A percentile compares a stretch with the other conserved stretches of the same genome.
Evolutionary conservation across 2,888 invertebrate genomes (phyloP).

Genomic region (Falcaria lacertinaria): DNA sequence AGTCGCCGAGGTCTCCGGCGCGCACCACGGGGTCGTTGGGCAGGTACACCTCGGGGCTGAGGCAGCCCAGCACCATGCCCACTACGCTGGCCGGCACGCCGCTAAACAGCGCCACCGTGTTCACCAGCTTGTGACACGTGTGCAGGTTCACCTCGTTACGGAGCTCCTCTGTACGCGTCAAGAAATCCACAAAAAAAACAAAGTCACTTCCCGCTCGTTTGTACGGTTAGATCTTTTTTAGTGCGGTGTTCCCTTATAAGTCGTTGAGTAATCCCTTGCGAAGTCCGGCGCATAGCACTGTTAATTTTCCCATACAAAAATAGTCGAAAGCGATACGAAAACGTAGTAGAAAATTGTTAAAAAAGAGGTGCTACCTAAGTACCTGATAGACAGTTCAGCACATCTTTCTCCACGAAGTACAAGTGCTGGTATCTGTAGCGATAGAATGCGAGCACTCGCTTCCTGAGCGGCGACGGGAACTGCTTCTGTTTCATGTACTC

Average conservation of each 20-base stretch:
- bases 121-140: constrained; percentile 75
- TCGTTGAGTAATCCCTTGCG: too few species aligned
- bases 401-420: constrained; percentile 78
- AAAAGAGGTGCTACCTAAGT: neutral
- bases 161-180: constrained; percentile 54
- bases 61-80: constrained; percentile 71
- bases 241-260: too few species aligned
- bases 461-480: constrained; percentile 71
- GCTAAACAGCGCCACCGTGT: constrained; percentile 77
- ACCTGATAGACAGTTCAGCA: constrained; percentile 76
- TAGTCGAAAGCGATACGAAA: too few species aligned
- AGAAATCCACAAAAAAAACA: neutral
- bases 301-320: too few species aligned
- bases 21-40: constrained; percentile 81
- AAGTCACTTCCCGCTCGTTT: too few species aligned
- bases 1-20: constrained; percentile 78
- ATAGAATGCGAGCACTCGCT: constrained; percentile 78
- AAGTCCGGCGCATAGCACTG: too few species aligned
- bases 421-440: constrained; percentile 78
- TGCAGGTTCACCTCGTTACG: constrained; percentile 76
- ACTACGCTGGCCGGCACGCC: constrained; percentile 66
- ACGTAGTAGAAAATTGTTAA: neutral
- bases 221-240: too few species aligned
- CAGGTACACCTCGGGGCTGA: constrained; percentile 79
- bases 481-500: constrained; percentile 81